A percentile compares a stretch with the other conserved stretches of the same genome.
Conservation (phyloP, 2,888 invertebrate species). For the Cryptophagus acutangulus region DNA sequence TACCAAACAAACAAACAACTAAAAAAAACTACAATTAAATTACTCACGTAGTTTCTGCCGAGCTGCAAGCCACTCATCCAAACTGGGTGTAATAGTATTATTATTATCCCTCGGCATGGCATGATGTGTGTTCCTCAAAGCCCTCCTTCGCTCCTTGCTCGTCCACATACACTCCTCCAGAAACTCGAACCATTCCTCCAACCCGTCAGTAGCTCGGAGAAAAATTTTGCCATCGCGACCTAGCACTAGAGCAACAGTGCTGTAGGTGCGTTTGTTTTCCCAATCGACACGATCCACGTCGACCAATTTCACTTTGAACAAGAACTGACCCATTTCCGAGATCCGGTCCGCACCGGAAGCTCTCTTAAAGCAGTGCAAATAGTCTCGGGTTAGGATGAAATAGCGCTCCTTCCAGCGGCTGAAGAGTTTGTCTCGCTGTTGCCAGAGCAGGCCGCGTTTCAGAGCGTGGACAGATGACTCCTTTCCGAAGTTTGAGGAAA, state of each 20-base stretch:
- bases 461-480: constrained; percentile 56
- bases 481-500: constrained; percentile 40
- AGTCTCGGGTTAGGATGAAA: constrained; percentile 61
- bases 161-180: constrained; percentile 61
- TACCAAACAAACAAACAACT: too few relatives aligned
- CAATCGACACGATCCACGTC: constrained; percentile 63
- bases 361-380: constrained; percentile 61
- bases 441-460: constrained; percentile 60
- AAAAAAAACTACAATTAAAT: neutral
- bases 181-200: constrained; percentile 63
- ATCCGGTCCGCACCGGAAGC: constrained; percentile 55
- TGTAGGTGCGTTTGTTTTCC: constrained; percentile 61
- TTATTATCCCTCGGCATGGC: constrained; percentile 43
- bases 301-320: constrained; percentile 53
- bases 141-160: constrained; percentile 59
- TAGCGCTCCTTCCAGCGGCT: constrained; percentile 65
- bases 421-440: constrained; percentile 60
- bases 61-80: constrained; percentile 54
- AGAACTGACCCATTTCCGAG: constrained; percentile 63
- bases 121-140: constrained; percentile 51
- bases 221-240: constrained; percentile 51
- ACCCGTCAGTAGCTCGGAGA: constrained; percentile 51
- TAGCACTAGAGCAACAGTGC: constrained; percentile 54
- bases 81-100: constrained; percentile 48
- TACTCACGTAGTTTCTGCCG: constrained; percentile 49